Base-by-base conservation (phyloP, 2,113 vertebrate species). In the Gobio gobio region DNA sequence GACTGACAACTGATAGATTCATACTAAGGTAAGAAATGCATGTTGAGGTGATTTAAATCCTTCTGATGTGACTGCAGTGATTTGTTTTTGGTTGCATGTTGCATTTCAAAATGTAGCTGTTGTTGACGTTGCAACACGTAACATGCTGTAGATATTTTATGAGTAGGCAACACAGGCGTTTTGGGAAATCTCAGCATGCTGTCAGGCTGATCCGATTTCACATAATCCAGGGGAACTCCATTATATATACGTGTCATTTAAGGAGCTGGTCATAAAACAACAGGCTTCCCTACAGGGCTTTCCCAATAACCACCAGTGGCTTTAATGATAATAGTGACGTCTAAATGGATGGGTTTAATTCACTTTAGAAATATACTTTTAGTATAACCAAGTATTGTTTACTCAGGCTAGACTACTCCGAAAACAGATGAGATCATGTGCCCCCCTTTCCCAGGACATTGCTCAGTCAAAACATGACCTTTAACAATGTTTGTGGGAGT, bases 11-110 rank as follows among this genome's bases (percentile, higher is more conserved):
- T 78, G 20, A 66, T 56, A 82, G 22, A 74, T 86, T 66, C 56
- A 61, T 45, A 64, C 33, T 26, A 63, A 86, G 88, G 88, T 89
- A 86, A 87, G 86, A 8, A 16, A n/a, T 72, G 16, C 20, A 9
- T 77, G 73, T 16, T 29, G 0, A 36, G 36, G 26, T 24, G 36
- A 6, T 24, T 45, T 43, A 9, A n/a, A 26, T 10, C n/a, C 45
- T 61, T 43, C 33, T 16, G 13, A 63, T 26, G 10, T 61, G 1
- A 26, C 40, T 20, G 58, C 45, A 4, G 78, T 22, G 61, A 68
- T 51, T 51, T 36, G n/a, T 81, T 81, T 29, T 29, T 33, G n/a
- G 4, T 14, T 63, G 76, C 29, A 43, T 16, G 76, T 1, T 26
- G 40, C 14, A 13, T 81, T 51, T 29, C 0, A 29, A 49, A 49